Percentiles rank a stretch among this genome's conserved stretches.
phyloP scores from a whole-genome alignment of 2,113 vertebrate genomes.

The Dissostichus mawsoni region DNA sequence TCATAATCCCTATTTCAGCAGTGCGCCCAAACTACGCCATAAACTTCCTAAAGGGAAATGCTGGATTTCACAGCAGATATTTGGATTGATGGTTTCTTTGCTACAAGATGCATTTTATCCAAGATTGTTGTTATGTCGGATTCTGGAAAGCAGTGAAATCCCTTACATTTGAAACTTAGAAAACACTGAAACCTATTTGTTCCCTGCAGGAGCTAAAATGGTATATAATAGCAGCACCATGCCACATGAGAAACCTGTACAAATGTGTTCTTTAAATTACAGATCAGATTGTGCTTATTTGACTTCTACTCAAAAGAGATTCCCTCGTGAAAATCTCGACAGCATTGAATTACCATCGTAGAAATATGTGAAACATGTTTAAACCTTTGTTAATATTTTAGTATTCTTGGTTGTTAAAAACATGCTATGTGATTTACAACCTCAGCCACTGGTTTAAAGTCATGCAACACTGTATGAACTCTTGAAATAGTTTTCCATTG shows the following conservation, averaged over 20 bases:
- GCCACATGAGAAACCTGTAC: not conserved
- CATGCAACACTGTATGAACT: not conserved
- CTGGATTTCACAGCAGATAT: constrained; percentile 22
- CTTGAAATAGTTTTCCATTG: too few relatives aligned
- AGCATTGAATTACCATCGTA: not conserved
- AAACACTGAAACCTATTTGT: not conserved
- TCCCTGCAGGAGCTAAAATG: not conserved
- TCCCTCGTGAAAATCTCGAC: too few relatives aligned
- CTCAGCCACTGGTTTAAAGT: not conserved
- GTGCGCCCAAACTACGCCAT: constrained; percentile 20
- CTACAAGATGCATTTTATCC: constrained; percentile 18
- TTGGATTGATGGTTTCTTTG: constrained; percentile 5
- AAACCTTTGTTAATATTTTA: not conserved
- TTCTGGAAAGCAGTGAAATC: not conserved
- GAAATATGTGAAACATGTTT: not conserved
- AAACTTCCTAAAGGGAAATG: constrained; percentile 27
- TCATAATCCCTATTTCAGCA: constrained; percentile 18
- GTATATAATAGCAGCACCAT: not conserved
- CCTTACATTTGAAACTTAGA: not conserved
- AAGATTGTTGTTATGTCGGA: not conserved
- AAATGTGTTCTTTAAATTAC: not conserved
- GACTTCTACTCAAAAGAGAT: not conserved
- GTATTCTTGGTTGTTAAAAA: too few relatives aligned
- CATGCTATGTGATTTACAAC: constrained; percentile 1
- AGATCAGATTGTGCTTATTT: not conserved